Evolutionary conservation across 1,140 invertebrate genomes (phyloP), one percentile per base, ranked within the genome.

Genomic region (Lysiphlebus fabarum): DNA sequence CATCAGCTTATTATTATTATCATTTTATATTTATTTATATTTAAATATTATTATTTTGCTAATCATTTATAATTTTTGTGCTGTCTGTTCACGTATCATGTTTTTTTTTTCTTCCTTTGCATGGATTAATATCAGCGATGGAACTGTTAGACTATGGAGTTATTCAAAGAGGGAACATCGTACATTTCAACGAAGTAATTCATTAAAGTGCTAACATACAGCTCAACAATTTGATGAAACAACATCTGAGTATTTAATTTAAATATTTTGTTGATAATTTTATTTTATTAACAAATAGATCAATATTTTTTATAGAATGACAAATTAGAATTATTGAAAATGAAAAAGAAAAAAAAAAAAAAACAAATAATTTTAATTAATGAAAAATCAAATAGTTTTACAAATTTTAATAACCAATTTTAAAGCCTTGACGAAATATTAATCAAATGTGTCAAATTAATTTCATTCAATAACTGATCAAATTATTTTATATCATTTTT

Each of bases 171-270:
- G 67, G 69, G 75, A 77, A 59, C 42, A 67, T 56, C 77, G 71
- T 64, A 71, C 65, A 62, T 77, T 77, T 69, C 74, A 79, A 63
- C 71, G 76, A 70, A 78, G 75, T 69, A 77, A 73, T 66, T 79
- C 76, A 33, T 67, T 79, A 64, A 78, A 77, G 68, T 76, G 74
- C 66, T 79, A 76, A 66, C 26, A 60, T 53, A 38, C 44, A 53
- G 48, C 14, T 49, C 57, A 37, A 36, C 26, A 56, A 2, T 4
- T 36, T 37, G 47, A 12, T 26, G n/a, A 51, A 17, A 37, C 11
- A n/a, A 10, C 34, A n/a, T 34, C 7, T 45, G 33, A 49, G 17
- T 48, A 56, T 47, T 49, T 51, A 38, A 51, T 51, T 38, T 51
- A 51, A 36, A 51, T 38, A 51, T 37, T 51, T 51, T 6, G 38